phyloP scores from a whole-genome alignment of 1,140 invertebrate species.

The Agraylea sexmaculata region DNA sequence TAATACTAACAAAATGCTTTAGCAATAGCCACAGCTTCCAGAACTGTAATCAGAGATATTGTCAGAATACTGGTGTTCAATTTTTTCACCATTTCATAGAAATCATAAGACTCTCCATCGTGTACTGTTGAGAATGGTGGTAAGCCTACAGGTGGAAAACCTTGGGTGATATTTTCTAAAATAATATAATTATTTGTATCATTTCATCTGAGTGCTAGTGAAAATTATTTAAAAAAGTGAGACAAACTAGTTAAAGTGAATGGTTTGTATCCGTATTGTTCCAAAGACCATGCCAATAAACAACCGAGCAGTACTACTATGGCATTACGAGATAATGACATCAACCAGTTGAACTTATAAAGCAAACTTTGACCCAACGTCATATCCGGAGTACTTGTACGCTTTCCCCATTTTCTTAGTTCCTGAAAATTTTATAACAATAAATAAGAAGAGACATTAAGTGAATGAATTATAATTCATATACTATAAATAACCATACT shows the following conservation, averaged over 20 bases:
- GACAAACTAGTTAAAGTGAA: conserved; percentile 41
- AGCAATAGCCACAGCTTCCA: conserved; percentile 65
- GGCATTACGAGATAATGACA: conserved; percentile 42
- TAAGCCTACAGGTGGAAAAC: conserved; percentile 43
- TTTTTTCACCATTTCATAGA: conserved; percentile 43
- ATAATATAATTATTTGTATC: conserved; percentile 10
- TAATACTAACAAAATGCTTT: conserved; percentile 58
- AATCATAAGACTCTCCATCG: conserved; percentile 35
- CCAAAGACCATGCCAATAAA: conserved; percentile 33
- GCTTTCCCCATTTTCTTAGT: conserved; percentile 17
- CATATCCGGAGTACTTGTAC: conserved; percentile 12
- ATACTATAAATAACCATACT: conserved; percentile 29
- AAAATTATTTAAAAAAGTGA: not conserved
- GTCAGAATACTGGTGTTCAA: conserved; percentile 49
- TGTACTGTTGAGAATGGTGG: conserved; percentile 46
- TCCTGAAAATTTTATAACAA: conserved; percentile 13
- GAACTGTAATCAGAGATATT: conserved; percentile 56
- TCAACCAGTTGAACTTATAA: conserved; percentile 35
- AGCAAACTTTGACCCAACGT: conserved; percentile 19
- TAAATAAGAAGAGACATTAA: conserved; percentile 5
- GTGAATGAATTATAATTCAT: conserved; percentile 1
- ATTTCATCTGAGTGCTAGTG: conserved; percentile 1
- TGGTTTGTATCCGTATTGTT: conserved; percentile 27
- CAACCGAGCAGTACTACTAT: conserved; percentile 42
- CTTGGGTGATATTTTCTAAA: conserved; percentile 35